Evolutionary conservation across 2,888 invertebrate genomes (phyloP).

Genomic region (Cephus pygmeus): DNA sequence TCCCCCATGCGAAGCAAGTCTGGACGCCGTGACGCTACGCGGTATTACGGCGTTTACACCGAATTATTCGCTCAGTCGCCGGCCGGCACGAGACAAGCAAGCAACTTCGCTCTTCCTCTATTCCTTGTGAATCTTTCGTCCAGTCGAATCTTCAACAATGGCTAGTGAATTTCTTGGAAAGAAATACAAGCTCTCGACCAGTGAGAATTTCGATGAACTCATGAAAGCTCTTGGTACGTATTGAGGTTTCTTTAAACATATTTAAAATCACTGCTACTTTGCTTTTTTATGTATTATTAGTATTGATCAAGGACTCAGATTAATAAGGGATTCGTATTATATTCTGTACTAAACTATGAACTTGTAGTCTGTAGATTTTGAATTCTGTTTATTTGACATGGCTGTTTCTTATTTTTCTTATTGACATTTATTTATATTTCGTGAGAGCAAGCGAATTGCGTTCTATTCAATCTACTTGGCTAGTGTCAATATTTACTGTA

Average conservation of each 20-base stretch:
- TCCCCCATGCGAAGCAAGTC: neutral
- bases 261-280: neutral
- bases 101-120: neutral
- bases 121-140: constrained; percentile 14
- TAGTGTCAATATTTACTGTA: neutral
- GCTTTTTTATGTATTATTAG: neutral
- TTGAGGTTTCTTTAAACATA: neutral
- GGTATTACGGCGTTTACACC: neutral
- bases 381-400: neutral
- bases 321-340: neutral
- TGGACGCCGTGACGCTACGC: neutral
- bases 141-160: constrained; percentile 21
- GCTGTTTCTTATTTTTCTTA: neutral
- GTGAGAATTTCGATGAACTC: constrained; percentile 90
- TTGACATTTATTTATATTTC: neutral
- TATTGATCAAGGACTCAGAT: neutral
- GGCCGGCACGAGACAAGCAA: constrained; percentile 1
- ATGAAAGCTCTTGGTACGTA: constrained; percentile 87
- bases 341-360: neutral
- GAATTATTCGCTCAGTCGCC: constrained; percentile 6
- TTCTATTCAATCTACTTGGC: neutral
- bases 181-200: constrained; percentile 83
- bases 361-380: neutral
- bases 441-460: no score
- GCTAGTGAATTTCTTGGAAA: constrained; percentile 71